Conservation (phyloP, 2,888 invertebrate species). For the Beris chalybata region DNA sequence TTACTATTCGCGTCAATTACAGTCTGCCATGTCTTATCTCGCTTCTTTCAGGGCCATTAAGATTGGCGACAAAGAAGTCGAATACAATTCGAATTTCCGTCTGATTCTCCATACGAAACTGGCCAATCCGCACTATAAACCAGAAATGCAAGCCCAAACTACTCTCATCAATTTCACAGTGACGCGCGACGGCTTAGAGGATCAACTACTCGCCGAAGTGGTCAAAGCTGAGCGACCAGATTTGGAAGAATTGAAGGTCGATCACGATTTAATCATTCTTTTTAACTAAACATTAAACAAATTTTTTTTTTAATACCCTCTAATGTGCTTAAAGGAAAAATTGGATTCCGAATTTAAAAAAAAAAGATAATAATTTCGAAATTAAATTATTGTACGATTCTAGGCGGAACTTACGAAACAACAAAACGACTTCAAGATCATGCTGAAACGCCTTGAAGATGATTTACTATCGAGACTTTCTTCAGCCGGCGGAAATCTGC, state of each 20-base stretch:
- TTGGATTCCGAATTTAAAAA: not conserved
- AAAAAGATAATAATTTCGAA: not conserved
- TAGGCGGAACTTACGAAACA: conserved; percentile 90
- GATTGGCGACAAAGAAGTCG: conserved; percentile 95
- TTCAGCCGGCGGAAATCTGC: conserved; percentile 88
- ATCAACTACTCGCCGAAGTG: conserved; percentile 93
- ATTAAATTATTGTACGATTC: conserved; percentile 38
- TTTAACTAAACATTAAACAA: not conserved
- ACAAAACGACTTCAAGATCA: conserved; percentile 96
- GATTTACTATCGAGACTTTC: conserved; percentile 87
- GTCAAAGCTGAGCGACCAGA: conserved; percentile 97
- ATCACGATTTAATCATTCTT: not conserved
- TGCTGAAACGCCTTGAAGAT: conserved; percentile 89
- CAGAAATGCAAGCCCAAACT: conserved; percentile 98
- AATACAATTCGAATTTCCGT: conserved; percentile 84
- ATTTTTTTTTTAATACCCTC: not conserved
- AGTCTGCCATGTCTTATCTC: not conserved
- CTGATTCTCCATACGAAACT: conserved; percentile 92
- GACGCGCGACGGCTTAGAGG: conserved; percentile 92
- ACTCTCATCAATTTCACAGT: conserved; percentile 97
- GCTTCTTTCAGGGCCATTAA: conserved; percentile 77
- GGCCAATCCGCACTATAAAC: conserved; percentile 97
- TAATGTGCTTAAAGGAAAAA: not conserved
- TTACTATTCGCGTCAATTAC: not conserved
- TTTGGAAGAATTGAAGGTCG: conserved; percentile 84